These are phyloP conservation scores for Drosophila nigrodunni DNA, from an alignment of 1,140 invertebrate genomes.

Conservation along the genomic window DNA sequence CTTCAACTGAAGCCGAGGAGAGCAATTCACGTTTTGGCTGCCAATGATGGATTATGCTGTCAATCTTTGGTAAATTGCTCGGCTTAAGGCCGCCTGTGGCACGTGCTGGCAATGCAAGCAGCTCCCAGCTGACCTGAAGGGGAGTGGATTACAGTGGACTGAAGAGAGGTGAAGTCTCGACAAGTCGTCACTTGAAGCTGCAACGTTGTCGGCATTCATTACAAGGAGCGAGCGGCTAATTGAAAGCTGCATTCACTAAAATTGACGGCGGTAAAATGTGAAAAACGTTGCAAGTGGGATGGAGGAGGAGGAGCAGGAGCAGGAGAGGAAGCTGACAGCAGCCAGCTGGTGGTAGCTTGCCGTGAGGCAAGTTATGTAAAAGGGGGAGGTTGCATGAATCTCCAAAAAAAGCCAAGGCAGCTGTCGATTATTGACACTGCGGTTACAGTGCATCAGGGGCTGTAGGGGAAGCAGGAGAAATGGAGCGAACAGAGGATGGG, in stretches of 20 bases:
- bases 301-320: constrained; percentile 1
- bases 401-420: constrained; percentile 65
- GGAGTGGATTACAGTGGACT: background rate
- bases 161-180: constrained; percentile 37
- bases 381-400: constrained; percentile 24
- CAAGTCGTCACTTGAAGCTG: constrained; percentile 66
- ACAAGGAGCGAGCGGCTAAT: constrained; percentile 79
- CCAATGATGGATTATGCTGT: constrained; percentile 80
- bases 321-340: constrained; percentile 19
- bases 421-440: constrained; percentile 82
- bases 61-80: constrained; percentile 78
- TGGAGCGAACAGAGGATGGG: background rate
- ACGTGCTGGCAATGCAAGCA: constrained; percentile 54
- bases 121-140: background rate
- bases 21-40: constrained; percentile 19
- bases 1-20: background rate
- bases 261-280: constrained; percentile 60
- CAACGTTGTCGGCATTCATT: constrained; percentile 72
- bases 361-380: constrained; percentile 68
- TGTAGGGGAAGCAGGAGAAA: constrained; percentile 6
- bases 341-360: constrained; percentile 33
- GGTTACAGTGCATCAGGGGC: constrained; percentile 45
- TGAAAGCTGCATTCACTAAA: constrained; percentile 77
- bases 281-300: constrained; percentile 47
- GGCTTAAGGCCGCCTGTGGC: constrained; percentile 74